A percentile compares a stretch with the other conserved stretches of the same genome.
These are phyloP conservation scores for Dolichotis patagonum DNA, from an alignment of 2,113 vertebrate species.

Conservation along the genomic window DNA sequence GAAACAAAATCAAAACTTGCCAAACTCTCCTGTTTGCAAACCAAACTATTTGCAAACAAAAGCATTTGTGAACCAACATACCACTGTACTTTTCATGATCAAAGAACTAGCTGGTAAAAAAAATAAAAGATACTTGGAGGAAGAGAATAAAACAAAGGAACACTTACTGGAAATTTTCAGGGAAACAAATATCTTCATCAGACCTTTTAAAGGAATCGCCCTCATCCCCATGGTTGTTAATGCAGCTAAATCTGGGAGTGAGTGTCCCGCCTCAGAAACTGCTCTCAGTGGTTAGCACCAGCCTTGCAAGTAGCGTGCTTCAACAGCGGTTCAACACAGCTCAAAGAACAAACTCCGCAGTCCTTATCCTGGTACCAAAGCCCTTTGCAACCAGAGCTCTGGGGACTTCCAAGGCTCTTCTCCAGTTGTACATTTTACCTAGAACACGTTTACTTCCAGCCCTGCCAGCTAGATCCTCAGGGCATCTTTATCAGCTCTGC, in stretches of 20 bases:
- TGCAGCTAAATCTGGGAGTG: not conserved
- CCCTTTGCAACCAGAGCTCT: not conserved
- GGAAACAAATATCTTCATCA: not conserved
- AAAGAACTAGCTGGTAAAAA: not conserved
- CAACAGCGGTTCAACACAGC: not conserved
- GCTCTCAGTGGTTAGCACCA: not conserved
- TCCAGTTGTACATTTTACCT: not conserved
- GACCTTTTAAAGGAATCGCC: not conserved
- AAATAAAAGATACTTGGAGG: not conserved
- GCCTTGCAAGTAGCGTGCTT: not conserved
- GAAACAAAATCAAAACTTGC: not conserved
- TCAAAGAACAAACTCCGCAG: not conserved
- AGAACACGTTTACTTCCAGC: not conserved
- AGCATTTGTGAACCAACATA: not conserved
- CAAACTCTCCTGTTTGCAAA: not conserved
- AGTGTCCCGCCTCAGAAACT: not conserved
- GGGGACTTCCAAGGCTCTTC: not conserved
- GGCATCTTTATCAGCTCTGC: not conserved
- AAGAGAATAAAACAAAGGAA: not conserved
- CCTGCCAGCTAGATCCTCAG: not conserved
- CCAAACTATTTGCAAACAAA: not conserved
- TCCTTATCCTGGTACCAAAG: not conserved
- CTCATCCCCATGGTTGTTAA: not conserved
- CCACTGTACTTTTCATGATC: not conserved
- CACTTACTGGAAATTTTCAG: slow-evolving; percentile 7